Evolutionary conservation across 1,140 invertebrate genomes (phyloP), one percentile per base, ranked within the genome.

Genomic region (Pseudomyrmex cubaensis): DNA sequence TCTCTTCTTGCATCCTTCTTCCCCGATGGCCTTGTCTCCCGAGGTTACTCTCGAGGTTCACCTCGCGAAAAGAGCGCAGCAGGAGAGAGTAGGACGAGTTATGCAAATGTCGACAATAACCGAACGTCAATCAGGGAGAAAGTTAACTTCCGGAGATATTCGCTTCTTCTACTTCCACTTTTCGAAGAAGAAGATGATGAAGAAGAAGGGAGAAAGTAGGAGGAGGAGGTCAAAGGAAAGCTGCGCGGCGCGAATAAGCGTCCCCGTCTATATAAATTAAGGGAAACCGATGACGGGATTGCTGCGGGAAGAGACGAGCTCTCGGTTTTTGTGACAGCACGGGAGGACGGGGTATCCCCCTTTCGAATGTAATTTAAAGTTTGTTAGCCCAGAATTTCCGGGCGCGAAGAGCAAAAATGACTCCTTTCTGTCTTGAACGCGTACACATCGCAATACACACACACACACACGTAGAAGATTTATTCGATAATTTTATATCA

Each of bases 71-170:
- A 66, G 22, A 82, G 70, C 59, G 64, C 70, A 72, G 61, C 63
- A 72, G 70, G 22, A 76, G 85, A 54, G 59, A 82, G 73, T 56
- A 61, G 35, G 64, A 73, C 70, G 87, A 90, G 92, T 92, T 93
- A 94, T 93, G 93, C 92, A 93, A 93, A 94, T 92, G 92, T 86
- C 76, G 91, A 93, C 92, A 92, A 93, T 93, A 93, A 91, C 92
- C 92, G 89, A 92, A 92, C 91, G 93, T 93, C 93, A 93, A 93
- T 93, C 93, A 93, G 88, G 89, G 90, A 89, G 75, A 91, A 93
- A 93, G 90, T 93, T 92, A 91, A 93, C 87, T 93, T 88, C 64
- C 84, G 75, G 66, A 66, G 84, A 89, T 89, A 88, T 85, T 48
- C 13, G 17, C 48, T 46, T 22, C 35, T n/a, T 59, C 57, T 48